Percentiles rank a stretch among this genome's conserved stretches.
phyloP scores from a whole-genome alignment of 2,888 invertebrate species.

The Drosophila kanekoi region DNA sequence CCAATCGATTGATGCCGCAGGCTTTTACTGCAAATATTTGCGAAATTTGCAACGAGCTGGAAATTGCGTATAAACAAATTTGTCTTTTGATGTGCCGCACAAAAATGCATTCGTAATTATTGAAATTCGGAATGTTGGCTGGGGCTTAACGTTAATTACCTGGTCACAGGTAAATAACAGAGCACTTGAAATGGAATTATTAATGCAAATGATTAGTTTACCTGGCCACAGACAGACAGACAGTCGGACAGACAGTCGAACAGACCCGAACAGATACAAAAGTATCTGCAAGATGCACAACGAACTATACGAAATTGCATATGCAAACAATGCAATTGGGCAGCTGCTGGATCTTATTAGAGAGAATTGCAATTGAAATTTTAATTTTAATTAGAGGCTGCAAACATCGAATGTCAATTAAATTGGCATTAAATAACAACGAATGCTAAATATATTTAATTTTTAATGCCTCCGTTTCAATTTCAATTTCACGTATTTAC shows the following conservation, averaged over 20 bases:
- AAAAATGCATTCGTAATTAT: conserved; percentile 33
- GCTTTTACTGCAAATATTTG: conserved; percentile 52
- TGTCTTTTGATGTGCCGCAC: conserved; percentile 16
- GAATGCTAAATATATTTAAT: conserved; percentile 5
- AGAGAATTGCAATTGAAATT: conserved; percentile 58
- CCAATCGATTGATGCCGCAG: conserved; percentile 20
- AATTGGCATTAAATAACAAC: conserved; percentile 6
- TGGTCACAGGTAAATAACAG: conserved; percentile 39
- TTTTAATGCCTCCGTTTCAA: conserved; percentile 34
- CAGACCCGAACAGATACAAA: conserved; percentile 3
- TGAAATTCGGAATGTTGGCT: conserved; percentile 4
- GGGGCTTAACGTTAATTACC: conserved; percentile 55
- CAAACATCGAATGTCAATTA: conserved; percentile 49
- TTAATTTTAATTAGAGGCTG: conserved; percentile 40
- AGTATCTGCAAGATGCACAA: conserved; percentile 46
- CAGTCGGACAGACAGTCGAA: neutral
- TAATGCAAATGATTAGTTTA: conserved; percentile 66
- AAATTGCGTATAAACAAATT: conserved; percentile 48
- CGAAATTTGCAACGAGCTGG: conserved; percentile 17
- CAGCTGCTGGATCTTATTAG: conserved; percentile 19
- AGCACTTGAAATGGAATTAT: conserved; percentile 59
- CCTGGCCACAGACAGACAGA: conserved; percentile 9
- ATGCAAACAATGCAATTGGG: conserved; percentile 54
- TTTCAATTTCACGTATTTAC: conserved; percentile 65
- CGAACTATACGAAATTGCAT: conserved; percentile 20